A percentile compares a stretch with the other conserved stretches of the same genome.
These are phyloP conservation scores for Nesogale talazaci DNA, from an alignment of 2,113 vertebrate genomes.

Conservation along the genomic window DNA sequence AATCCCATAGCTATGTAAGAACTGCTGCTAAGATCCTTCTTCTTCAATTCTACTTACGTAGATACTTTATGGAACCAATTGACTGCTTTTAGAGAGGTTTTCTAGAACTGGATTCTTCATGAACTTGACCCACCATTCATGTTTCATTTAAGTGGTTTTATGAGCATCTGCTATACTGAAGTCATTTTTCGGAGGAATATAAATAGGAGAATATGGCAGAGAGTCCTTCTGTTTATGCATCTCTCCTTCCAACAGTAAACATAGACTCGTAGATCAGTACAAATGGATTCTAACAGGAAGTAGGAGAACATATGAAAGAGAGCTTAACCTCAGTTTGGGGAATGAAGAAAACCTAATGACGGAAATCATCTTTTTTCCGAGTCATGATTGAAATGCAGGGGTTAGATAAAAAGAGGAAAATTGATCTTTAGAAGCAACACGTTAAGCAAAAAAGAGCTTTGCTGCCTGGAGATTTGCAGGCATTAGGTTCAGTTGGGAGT, in stretches of 20 bases:
- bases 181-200: conserved; percentile 8
- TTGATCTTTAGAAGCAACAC: not conserved
- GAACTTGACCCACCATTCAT: not conserved
- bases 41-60: not conserved
- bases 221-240: not conserved
- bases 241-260: not conserved
- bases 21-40: not conserved
- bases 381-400: not conserved
- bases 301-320: not conserved
- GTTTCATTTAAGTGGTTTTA: not conserved
- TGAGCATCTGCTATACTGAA: not conserved
- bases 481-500: not conserved
- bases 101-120: not conserved
- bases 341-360: not conserved
- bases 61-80: conserved; percentile 18
- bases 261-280: not conserved
- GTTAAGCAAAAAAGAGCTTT: not conserved
- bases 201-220: not conserved
- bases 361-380: not conserved
- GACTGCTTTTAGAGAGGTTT: not conserved
- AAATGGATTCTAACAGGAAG: not conserved
- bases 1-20: not conserved
- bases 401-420: not conserved
- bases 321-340: not conserved
- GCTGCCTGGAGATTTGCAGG: not conserved